Evolutionary conservation across 2,797 vertebrate species (phyloP), one percentile per base, ranked within the genome.

Genomic region (Sorex maritimensis): DNA sequence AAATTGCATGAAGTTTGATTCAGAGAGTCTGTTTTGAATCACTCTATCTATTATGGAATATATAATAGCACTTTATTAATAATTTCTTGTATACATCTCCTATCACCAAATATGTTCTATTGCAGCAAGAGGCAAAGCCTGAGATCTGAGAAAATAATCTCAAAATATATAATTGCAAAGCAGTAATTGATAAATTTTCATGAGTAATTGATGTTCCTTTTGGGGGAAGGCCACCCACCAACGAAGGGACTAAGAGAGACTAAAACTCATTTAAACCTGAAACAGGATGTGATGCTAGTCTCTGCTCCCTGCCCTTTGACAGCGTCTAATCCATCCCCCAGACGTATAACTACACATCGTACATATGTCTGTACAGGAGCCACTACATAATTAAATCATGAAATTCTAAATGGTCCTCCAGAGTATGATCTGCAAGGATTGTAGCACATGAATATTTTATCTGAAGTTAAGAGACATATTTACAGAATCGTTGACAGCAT

Each of bases 371-470:
- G 85, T 61, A 93, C 72, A 80, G 0, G 5, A 24, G 23, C 49
- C 94, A 91, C 94, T 85, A 71, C 87, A 63, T 79, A 97, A 91
- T 97, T 97, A 97, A 97, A 96, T 93, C 97, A 95, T 58, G 14
- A 93, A 88, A 81, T 93, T 91, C 94, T 95, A 96, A 97, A 96
- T 96, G 30, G 28, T 93, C 49, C 83, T 93, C 90, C 58, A 96
- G 94, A 97, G 95, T 69, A 87, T 52, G 72, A 96, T 83, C 82
- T 92, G 73, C 7, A 89, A 85, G 69, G 68, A 67, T 68, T 97
- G 81, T 69, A 26, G 81, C 34, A 92, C 1, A 44, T 95, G 87
- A 96, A 97, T 97, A 97, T 96, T 98, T 97, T 97, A 96, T 91
- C 61, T 96, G 30, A 34, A 93, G 21, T 96, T 95, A 92, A 96